Evolutionary conservation across 2,888 invertebrate genomes (phyloP).

Genomic region (Pachycephus smyrnensis): DNA sequence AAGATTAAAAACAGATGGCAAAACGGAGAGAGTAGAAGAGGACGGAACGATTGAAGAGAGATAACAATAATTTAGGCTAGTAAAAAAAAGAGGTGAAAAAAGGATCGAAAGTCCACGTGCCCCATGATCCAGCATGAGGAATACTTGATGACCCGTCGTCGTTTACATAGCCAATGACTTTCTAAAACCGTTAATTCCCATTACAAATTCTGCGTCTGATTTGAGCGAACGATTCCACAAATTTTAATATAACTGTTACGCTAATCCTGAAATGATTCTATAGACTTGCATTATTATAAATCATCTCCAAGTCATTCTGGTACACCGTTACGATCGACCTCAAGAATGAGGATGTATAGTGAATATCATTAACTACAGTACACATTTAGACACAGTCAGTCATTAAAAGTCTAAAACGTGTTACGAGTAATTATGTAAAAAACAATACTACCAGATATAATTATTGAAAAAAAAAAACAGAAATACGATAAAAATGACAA

Average conservation of each 20-base stretch:
- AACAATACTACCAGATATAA: not conserved
- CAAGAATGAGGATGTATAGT: not conserved
- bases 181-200: slow-evolving; percentile 61
- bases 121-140: not conserved
- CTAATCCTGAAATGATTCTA: not conserved
- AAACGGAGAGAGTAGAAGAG: not conserved
- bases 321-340: not conserved
- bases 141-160: slow-evolving; percentile 2
- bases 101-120: not conserved
- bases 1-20: not conserved
- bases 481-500: not conserved
- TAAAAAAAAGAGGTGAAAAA: not conserved
- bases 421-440: not conserved
- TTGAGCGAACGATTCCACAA: slow-evolving; percentile 29
- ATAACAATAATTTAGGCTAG: not conserved
- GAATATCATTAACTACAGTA: not conserved
- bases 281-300: not conserved
- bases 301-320: not conserved
- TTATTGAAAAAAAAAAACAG: not conserved
- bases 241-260: not conserved
- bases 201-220: slow-evolving; percentile 47
- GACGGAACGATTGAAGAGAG: not conserved
- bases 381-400: not conserved
- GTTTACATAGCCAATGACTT: slow-evolving; percentile 35
- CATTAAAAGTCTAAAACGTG: not conserved